Evolutionary conservation across 2,888 invertebrate genomes (phyloP).

Genomic region (Kuschelorhynchus macadamiae): DNA sequence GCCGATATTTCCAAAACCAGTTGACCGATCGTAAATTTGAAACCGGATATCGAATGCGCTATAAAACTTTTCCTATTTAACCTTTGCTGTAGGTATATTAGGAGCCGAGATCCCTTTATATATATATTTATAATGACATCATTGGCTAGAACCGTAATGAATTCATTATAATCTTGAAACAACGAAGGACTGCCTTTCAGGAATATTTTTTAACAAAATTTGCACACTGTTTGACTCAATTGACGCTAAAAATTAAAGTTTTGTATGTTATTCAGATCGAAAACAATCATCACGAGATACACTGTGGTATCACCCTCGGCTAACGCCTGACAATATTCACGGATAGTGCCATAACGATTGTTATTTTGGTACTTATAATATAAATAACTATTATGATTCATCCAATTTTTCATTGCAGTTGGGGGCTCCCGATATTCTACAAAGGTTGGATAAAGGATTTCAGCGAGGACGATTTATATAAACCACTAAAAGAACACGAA

Average conservation of each 20-base stretch:
- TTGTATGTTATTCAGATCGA: background rate
- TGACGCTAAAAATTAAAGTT: background rate
- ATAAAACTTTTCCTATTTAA: no score
- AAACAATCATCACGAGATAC: background rate
- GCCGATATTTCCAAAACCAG: no score
- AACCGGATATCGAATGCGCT: no score
- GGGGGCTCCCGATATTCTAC: constrained; percentile 70
- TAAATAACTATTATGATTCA: background rate
- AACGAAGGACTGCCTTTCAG: no score
- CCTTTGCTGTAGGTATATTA: no score
- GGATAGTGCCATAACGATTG: background rate
- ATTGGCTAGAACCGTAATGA: no score
- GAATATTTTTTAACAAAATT: background rate
- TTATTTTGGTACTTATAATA: background rate
- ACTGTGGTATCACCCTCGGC: background rate
- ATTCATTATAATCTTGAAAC: no score
- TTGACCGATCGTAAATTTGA: no score
- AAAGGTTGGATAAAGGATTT: constrained; percentile 70
- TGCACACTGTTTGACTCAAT: background rate
- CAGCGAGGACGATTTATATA: constrained; percentile 70
- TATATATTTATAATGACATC: no score
- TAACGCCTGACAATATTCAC: background rate
- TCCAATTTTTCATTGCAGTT: constrained; percentile 66
- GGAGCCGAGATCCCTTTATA: no score
- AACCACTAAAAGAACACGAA: constrained; percentile 68